Conservation (phyloP, 2,797 vertebrate genomes). For the Sarcophilus harrisii region DNA sequence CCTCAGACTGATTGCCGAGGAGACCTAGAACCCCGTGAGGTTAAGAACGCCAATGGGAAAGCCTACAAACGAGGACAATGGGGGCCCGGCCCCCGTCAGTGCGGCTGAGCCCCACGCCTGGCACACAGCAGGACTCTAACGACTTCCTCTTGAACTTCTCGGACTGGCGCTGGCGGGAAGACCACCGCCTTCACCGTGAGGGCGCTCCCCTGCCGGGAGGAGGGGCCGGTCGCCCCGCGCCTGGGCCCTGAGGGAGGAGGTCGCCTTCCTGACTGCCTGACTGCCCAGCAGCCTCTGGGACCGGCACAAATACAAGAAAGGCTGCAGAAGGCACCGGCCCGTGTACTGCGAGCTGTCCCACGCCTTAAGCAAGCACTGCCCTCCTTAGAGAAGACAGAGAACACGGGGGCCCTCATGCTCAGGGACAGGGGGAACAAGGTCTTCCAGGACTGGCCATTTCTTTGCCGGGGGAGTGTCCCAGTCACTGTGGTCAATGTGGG, state of each 20-base stretch:
- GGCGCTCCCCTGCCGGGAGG: background rate
- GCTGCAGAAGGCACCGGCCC: background rate
- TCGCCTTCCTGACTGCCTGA: background rate
- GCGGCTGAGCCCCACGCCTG: background rate
- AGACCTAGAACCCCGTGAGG: background rate
- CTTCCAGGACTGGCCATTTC: background rate
- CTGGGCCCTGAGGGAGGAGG: background rate
- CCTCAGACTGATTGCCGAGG: background rate
- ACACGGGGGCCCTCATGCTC: background rate
- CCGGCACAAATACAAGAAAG: background rate
- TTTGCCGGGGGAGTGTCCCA: background rate
- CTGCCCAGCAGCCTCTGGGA: background rate
- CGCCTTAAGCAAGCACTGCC: background rate
- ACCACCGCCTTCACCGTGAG: background rate
- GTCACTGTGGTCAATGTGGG: background rate
- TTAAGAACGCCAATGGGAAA: background rate
- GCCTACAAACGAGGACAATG: background rate
- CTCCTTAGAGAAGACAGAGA: background rate
- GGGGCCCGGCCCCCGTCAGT: background rate
- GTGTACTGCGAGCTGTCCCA: background rate
- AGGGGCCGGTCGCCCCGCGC: background rate
- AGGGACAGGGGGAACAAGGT: background rate
- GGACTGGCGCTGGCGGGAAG: background rate
- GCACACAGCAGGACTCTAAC: background rate
- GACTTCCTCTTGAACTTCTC: background rate